phyloP scores from a whole-genome alignment of 1,140 invertebrate species.

The Dendroctonus valens region DNA sequence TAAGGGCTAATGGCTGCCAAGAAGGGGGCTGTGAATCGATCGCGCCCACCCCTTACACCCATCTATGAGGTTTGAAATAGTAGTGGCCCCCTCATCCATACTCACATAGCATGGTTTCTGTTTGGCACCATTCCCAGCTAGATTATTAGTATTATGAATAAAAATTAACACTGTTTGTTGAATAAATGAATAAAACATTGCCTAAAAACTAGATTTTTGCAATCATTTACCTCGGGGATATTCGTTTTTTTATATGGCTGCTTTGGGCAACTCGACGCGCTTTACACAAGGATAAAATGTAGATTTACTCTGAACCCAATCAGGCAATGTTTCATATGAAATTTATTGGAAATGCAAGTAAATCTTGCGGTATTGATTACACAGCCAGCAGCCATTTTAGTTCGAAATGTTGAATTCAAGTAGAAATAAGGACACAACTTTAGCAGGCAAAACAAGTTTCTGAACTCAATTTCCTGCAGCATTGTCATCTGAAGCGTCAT shows the following conservation, averaged over 20 bases:
- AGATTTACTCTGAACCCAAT: too few species aligned
- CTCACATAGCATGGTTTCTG: neutral
- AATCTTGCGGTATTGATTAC: too few species aligned
- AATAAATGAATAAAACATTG: neutral
- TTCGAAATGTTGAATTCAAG: too few species aligned
- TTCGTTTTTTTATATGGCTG: neutral
- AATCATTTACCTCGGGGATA: neutral
- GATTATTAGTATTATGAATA: neutral
- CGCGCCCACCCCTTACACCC: constrained; percentile 3
- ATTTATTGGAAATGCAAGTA: neutral
- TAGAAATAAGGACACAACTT: too few species aligned
- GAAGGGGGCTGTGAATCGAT: constrained; percentile 1
- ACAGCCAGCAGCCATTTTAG: too few species aligned
- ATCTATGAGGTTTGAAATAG: constrained; percentile 11
- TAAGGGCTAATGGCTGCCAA: constrained; percentile 3
- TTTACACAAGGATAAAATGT: too few species aligned
- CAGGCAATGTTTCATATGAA: neutral
- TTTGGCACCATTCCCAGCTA: neutral
- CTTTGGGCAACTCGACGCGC: too few species aligned
- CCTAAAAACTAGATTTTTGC: neutral
- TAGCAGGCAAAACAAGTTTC: too few species aligned
- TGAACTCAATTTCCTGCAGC: too few species aligned
- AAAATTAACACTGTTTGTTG: neutral
- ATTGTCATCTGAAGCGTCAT: too few species aligned
- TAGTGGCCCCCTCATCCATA: neutral